Percentiles rank a stretch among this genome's conserved stretches.
These are phyloP conservation scores for Phenganax subtilis DNA, from an alignment of 92 coral and sea anemone genomes.

Conservation along the genomic window DNA sequence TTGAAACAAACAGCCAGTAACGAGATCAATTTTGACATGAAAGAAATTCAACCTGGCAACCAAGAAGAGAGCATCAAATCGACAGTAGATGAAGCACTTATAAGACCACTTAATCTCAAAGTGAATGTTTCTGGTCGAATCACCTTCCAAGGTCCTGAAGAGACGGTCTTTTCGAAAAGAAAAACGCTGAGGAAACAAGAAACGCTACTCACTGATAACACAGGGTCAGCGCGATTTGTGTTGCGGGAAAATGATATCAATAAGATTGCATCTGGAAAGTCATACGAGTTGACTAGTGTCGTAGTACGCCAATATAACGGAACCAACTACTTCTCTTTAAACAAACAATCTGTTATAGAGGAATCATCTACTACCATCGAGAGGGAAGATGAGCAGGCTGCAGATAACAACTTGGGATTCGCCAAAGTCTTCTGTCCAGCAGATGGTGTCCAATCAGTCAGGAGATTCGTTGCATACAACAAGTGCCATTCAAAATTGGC, in stretches of 20 bases:
- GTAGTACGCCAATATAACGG: neutral
- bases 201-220: slow-evolving; percentile 40
- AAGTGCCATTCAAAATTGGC: neutral
- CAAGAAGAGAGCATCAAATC: slow-evolving; percentile 38
- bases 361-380: neutral
- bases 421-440: slow-evolving; percentile 13
- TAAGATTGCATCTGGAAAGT: slow-evolving; percentile 6
- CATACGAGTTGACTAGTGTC: neutral
- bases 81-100: slow-evolving; percentile 40
- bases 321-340: neutral
- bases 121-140: slow-evolving; percentile 52
- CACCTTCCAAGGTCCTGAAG: slow-evolving; percentile 38
- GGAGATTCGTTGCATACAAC: neutral
- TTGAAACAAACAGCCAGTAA: slow-evolving; percentile 39
- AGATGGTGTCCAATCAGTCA: neutral
- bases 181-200: slow-evolving; percentile 43
- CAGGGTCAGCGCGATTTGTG: slow-evolving; percentile 43
- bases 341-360: slow-evolving; percentile 3
- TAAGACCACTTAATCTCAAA: slow-evolving; percentile 28
- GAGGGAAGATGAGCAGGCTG: slow-evolving; percentile 8
- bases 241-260: neutral
- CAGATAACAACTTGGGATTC: neutral
- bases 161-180: slow-evolving; percentile 24
- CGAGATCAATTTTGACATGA: slow-evolving; percentile 40
- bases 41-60: slow-evolving; percentile 26